Percentiles rank a stretch among this genome's conserved stretches.
phyloP scores from a whole-genome alignment of 2,888 invertebrate genomes.

The Nematopogon swammerdamellus region DNA sequence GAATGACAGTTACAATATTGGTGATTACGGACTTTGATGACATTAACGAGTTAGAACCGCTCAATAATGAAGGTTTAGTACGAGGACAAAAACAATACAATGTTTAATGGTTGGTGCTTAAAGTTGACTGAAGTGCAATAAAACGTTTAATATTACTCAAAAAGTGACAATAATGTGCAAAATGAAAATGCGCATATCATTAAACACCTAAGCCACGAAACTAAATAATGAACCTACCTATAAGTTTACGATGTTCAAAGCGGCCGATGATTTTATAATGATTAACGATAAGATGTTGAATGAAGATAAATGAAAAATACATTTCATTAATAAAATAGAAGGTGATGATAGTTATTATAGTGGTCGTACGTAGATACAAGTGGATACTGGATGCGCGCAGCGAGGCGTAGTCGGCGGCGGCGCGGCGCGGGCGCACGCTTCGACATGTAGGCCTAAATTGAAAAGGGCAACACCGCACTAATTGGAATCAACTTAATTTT shows the following conservation, averaged over 20 bases:
- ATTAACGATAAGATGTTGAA: not conserved
- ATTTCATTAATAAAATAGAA: not conserved
- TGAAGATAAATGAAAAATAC: not conserved
- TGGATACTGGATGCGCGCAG: not conserved
- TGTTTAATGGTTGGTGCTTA: too few relatives aligned
- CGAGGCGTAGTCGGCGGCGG: not conserved
- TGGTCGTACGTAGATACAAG: not conserved
- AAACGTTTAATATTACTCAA: too few relatives aligned
- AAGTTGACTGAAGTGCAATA: too few relatives aligned
- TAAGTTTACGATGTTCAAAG: constrained; percentile 39
- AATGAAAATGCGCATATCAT: too few relatives aligned
- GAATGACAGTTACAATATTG: too few relatives aligned
- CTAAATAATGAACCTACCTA: too few relatives aligned
- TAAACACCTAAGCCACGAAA: too few relatives aligned
- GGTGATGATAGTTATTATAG: not conserved
- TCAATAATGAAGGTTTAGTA: too few relatives aligned
- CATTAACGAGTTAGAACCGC: too few relatives aligned
- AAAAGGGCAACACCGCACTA: constrained; percentile 7
- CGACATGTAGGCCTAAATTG: constrained; percentile 38
- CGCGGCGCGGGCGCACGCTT: constrained; percentile 29
- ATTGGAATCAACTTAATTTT: not conserved
- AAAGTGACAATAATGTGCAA: too few relatives aligned
- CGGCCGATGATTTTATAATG: constrained; percentile 23
- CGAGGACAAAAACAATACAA: too few relatives aligned
- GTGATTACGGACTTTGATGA: too few relatives aligned